Percentiles rank a stretch among this genome's conserved stretches.
Evolutionary conservation across 2,797 vertebrate species (phyloP).

Genomic region (Syngnathus acus): DNA sequence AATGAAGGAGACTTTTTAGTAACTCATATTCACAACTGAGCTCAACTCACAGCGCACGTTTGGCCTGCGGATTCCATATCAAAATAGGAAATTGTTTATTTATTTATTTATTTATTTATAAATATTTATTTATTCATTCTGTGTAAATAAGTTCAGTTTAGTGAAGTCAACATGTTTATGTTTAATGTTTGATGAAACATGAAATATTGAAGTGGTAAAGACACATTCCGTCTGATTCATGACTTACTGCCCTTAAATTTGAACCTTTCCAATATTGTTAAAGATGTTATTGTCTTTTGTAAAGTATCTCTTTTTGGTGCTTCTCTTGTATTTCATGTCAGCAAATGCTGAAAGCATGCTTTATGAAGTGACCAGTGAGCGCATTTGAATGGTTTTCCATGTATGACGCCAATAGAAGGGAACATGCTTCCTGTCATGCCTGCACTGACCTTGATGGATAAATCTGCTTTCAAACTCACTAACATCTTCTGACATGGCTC

Average conservation of each 20-base stretch:
- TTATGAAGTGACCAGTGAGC: slow-evolving; percentile 18
- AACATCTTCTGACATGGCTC: slow-evolving; percentile 67
- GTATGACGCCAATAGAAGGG: slow-evolving; percentile 44
- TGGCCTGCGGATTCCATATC: background rate
- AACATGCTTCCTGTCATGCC: slow-evolving; percentile 54
- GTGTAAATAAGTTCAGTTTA: background rate
- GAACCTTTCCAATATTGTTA: background rate
- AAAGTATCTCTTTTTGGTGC: background rate
- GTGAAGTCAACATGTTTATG: too few relatives aligned
- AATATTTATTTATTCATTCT: background rate
- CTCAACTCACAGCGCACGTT: background rate
- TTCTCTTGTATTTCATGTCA: background rate
- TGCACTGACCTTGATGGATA: slow-evolving; percentile 56
- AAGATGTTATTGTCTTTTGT: background rate
- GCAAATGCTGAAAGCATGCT: background rate
- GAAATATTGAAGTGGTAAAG: too few relatives aligned
- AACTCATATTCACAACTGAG: background rate
- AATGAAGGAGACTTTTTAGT: background rate
- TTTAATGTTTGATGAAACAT: too few relatives aligned
- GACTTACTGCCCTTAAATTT: background rate
- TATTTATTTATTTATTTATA: background rate
- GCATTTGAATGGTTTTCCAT: slow-evolving; percentile 42
- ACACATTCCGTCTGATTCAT: background rate
- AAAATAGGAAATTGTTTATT: too few relatives aligned
- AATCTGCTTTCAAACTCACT: slow-evolving; percentile 72